Evolutionary conservation across 92 coral and sea anemone species (phyloP).

Genomic region (Palythoa grandis): DNA sequence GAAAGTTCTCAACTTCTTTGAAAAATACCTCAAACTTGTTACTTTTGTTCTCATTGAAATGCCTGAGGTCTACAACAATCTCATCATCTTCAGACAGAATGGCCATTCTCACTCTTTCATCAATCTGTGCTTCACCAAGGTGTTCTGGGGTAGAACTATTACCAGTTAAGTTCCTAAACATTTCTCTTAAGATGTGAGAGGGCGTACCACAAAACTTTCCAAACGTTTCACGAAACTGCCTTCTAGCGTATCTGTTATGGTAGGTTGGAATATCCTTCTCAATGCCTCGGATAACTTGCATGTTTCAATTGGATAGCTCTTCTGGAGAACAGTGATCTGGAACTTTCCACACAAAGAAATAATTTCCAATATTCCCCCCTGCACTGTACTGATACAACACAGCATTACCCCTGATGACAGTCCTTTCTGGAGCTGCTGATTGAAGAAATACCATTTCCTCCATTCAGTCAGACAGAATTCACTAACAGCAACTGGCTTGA

Average conservation of each 20-base stretch:
- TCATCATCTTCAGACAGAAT: constrained; percentile 44
- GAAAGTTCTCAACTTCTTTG: not conserved
- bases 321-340: constrained; percentile 24
- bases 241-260: constrained; percentile 38
- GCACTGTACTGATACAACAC: too few species aligned
- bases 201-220: constrained; percentile 17
- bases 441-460: too few species aligned
- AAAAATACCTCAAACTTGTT: not conserved
- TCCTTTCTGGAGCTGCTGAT: not conserved
- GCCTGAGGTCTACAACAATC: constrained; percentile 40
- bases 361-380: not conserved
- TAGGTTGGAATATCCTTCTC: constrained; percentile 35
- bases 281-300: constrained; percentile 31
- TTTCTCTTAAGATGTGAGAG: constrained; percentile 12
- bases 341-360: constrained; percentile 21
- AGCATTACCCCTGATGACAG: not conserved
- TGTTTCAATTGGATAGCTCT: constrained; percentile 35
- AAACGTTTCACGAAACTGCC: constrained; percentile 25
- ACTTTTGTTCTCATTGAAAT: constrained; percentile 4
- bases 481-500: not conserved
- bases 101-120: constrained; percentile 39
- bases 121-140: constrained; percentile 20
- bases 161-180: constrained; percentile 21
- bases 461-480: too few species aligned
- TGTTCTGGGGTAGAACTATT: constrained; percentile 14